Evolutionary conservation across 2,888 invertebrate species (phyloP), one percentile per base, ranked within the genome.

Genomic region (Mythimna albipuncta): DNA sequence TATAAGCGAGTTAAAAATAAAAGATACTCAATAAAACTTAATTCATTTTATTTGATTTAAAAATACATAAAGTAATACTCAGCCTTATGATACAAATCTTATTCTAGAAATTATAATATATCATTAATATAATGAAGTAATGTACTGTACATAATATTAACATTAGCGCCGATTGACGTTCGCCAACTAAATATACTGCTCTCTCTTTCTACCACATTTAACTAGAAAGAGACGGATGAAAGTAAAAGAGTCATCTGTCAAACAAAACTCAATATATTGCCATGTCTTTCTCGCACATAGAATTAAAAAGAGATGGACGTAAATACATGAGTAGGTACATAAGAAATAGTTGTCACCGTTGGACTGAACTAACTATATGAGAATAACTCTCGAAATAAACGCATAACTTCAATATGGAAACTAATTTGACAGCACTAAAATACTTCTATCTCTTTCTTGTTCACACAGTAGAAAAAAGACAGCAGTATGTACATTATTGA

Each of bases 51-150:
- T 92, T 92, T 77, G 64, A 88, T 89, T 26, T 92, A 85, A 92
- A 92, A 91, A 92, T 93, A 89, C 89, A 87, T 81, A 89, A 87
- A 88, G 88, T 87, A 85, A 87, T 90, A 90, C 88, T 93, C 93
- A 93, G 93, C 93, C 93, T 93, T 93, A 93, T 91, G 83, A 88
- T 90, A 91, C 77, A 89, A 80, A 84, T 75, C 75, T 81, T 83
- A 84, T 81, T 70, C 81, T 88, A 89, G 44, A 73, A 84, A 87
- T 73, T 83, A 87, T 78, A 81, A 74, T 61, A 41, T 58, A 41
- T 87, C 89, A 91, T 91, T 89, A 89, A 90, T 90, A 87, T 89
- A 92, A 89, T 90, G 89, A 90, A 88, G 69, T 85, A 69, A 80
- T 63, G 71, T 83, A 83, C 74, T 83, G 80, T 81, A 77, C 81